Percentiles rank a stretch among this genome's conserved stretches.
Evolutionary conservation across 2,797 vertebrate genomes (phyloP).

Genomic region (Leptodon cayanensis): DNA sequence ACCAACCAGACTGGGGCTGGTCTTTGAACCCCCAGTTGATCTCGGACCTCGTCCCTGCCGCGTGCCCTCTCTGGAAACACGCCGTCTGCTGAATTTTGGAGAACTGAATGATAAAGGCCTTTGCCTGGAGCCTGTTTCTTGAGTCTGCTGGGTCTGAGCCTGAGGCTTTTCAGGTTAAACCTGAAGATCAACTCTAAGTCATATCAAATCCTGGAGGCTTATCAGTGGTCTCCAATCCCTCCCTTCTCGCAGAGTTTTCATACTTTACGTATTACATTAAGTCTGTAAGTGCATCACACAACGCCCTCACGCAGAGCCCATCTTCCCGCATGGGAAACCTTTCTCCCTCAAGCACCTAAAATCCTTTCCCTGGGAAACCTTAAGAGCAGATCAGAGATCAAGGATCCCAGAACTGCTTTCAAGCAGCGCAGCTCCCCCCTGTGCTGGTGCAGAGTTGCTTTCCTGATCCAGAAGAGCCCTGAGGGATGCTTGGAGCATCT

Average conservation of each 20-base stretch:
- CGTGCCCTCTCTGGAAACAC: background rate
- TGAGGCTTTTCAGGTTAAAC: background rate
- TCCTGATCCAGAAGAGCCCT: background rate
- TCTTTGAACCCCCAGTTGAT: background rate
- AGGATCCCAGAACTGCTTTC: background rate
- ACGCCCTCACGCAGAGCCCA: rapidly evolving
- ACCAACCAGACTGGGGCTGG: background rate
- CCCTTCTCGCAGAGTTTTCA: background rate
- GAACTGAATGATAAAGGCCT: background rate
- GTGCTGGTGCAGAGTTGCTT: background rate
- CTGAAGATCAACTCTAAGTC: background rate
- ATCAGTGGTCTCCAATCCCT: background rate
- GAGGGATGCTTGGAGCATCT: background rate
- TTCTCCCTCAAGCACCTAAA: background rate
- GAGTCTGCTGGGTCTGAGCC: background rate
- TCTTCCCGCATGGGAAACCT: background rate
- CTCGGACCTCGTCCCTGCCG: background rate
- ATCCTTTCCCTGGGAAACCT: background rate
- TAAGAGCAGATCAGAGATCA: background rate
- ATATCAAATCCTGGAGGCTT: background rate
- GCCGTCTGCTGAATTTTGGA: background rate
- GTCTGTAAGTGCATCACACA: background rate
- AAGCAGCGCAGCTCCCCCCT: rapidly evolving
- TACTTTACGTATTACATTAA: background rate
- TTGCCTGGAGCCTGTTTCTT: background rate